Evolutionary conservation across 2,797 vertebrate genomes (phyloP).

Genomic region (Bradypodion pumilum): DNA sequence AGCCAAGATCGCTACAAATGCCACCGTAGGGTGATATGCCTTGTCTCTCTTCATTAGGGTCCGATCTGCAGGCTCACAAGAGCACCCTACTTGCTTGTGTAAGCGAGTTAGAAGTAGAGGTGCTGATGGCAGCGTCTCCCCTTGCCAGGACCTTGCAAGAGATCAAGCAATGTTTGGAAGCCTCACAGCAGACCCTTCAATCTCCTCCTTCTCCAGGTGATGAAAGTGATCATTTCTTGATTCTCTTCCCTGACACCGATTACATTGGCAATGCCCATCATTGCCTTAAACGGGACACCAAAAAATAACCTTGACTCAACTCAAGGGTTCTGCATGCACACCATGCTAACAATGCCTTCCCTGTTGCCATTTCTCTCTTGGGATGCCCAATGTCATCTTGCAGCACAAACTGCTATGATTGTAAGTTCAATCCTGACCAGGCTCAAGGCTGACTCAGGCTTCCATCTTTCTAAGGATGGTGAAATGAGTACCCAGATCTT

Average conservation of each 20-base stretch:
- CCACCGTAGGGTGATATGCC: neutral
- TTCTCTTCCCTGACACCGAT: neutral
- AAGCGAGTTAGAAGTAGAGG: slow-evolving; percentile 80
- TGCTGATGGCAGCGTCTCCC: slow-evolving; percentile 78
- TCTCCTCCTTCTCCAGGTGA: slow-evolving; percentile 16
- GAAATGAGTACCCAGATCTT: no score
- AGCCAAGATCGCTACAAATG: neutral
- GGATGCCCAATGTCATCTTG: no score
- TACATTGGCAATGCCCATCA: neutral
- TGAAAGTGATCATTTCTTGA: neutral
- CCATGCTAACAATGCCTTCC: neutral
- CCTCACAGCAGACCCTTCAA: slow-evolving; percentile 37
- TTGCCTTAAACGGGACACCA: no score
- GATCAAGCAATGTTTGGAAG: slow-evolving; percentile 80
- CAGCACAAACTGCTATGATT: no score
- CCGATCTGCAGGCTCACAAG: neutral
- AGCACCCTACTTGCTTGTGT: slow-evolving; percentile 9
- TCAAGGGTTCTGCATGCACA: neutral
- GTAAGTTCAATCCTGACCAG: no score
- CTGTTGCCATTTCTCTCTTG: neutral
- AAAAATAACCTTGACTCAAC: no score
- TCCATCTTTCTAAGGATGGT: no score
- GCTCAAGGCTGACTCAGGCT: no score
- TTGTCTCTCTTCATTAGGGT: neutral
- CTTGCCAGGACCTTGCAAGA: slow-evolving; percentile 81